Conservation (phyloP, 1,140 invertebrate species). For the Drosophila albomicans region DNA sequence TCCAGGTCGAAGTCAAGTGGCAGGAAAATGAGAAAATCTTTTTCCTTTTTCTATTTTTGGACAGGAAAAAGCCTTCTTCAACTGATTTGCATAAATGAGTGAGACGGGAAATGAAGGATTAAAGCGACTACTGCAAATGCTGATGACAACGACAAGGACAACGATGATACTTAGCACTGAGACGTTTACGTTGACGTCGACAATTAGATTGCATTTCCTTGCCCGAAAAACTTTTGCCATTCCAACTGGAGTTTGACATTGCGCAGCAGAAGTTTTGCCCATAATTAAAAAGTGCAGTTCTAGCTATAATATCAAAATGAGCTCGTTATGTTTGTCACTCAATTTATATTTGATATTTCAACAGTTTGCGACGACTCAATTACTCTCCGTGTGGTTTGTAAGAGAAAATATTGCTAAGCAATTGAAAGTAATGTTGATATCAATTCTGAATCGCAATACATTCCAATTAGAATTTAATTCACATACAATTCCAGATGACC, state of each 20-base stretch:
- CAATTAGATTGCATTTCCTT: conserved; percentile 34
- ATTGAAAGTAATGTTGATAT: neutral
- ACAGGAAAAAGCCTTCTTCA: conserved; percentile 1
- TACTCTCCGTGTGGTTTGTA: neutral
- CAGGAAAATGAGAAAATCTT: neutral
- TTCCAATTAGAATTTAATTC: too few species aligned
- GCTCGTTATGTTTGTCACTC: neutral
- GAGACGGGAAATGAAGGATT: conserved; percentile 27
- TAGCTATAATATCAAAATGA: neutral
- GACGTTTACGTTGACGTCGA: conserved; percentile 4
- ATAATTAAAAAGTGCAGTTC: conserved; percentile 14
- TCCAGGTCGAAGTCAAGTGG: conserved; percentile 32
- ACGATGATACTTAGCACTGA: conserved; percentile 6
- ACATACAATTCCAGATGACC: too few species aligned
- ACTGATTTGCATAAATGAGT: conserved; percentile 69
- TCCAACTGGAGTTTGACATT: conserved; percentile 11
- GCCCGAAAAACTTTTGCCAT: conserved; percentile 3
- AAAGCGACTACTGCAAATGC: conserved; percentile 6
- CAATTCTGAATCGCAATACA: too few species aligned
- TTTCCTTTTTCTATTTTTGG: too few species aligned
- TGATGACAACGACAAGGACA: conserved; percentile 1
- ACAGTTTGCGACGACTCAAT: too few species aligned
- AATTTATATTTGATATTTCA: neutral
- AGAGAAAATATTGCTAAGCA: too few species aligned
- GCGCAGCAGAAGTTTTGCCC: conserved; percentile 2